Evolutionary conservation across 2,888 invertebrate genomes (phyloP), one percentile per base, ranked within the genome.

Genomic region (Oscheius myriophilus): DNA sequence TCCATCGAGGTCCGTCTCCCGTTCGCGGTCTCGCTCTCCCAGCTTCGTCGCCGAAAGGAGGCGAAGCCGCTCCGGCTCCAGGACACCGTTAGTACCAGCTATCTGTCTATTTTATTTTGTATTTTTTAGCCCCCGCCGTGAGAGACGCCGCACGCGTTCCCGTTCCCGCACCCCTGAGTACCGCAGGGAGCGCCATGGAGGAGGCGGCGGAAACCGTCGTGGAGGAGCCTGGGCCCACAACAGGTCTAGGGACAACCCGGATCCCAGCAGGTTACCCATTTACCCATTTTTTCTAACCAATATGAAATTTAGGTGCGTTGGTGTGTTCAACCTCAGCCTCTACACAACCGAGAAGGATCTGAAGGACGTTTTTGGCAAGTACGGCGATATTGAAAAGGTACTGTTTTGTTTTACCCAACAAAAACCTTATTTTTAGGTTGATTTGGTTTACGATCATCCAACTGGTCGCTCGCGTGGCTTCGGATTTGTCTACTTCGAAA

Each of bases 401-500:
- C 0, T 16, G 7, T 39, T 14, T 7, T 9, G 6, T 33, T 33
- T 33, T 16, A 12, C 42, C 18, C 33, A 6, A 39, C 7, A 18
- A 16, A 1, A 4, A 4, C n/a, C 2, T 39, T 9, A 21, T 23
- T 53, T 67, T 42, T 25, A 79, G 72, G 73, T 74, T 26, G 93
- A 95, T 89, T 92, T 97, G 75, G 95, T 97, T 63, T 93, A 95
- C 84, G 96, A 97, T 89, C 94, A 94, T 55, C 95, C 95, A 91
- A 81, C 81, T 11, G 82, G 84, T 12, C 78, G 82, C 11, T 85
- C 85, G 4, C 75, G 85, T 21, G 85, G 85, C 12, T 85, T 85
- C 63, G 85, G 83, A 16, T 85, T 85, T 67, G 69, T 85, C 41
- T 84, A 84, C 64, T 85, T 79, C 58, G 72, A 75, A 26, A 62